These are phyloP conservation scores for Idaea dimidiata DNA, from an alignment of 2,888 invertebrate species.

Conservation along the genomic window DNA sequence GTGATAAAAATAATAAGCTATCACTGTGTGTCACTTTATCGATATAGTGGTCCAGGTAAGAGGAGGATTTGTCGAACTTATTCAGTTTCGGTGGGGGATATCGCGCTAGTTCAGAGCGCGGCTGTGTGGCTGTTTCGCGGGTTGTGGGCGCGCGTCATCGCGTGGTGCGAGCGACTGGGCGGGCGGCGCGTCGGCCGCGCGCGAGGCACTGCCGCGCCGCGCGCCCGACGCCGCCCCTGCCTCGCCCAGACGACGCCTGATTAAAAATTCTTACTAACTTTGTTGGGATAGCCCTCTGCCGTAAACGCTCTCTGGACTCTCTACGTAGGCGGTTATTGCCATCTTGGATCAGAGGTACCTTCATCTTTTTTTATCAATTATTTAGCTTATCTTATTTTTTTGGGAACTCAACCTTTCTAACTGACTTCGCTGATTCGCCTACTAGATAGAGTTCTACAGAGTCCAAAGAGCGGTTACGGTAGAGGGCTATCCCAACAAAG, in stretches of 20 bases:
- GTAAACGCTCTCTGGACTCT: constrained; percentile 48
- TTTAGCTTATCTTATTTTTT: background rate
- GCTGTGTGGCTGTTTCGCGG: constrained; percentile 43
- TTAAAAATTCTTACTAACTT: constrained; percentile 74
- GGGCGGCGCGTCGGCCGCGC: constrained; percentile 44
- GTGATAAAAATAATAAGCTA: constrained; percentile 33
- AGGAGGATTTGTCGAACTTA: constrained; percentile 80
- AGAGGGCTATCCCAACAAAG: no score
- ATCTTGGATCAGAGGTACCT: background rate
- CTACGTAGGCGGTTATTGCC: constrained; percentile 7
- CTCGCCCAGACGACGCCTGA: constrained; percentile 56
- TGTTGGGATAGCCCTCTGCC: constrained; percentile 51
- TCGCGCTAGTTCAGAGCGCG: constrained; percentile 60
- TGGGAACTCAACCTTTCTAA: no score
- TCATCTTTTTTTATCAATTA: background rate
- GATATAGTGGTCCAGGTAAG: constrained; percentile 80
- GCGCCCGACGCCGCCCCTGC: constrained; percentile 75
- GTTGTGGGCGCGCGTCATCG: constrained; percentile 41
- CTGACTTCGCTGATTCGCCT: no score
- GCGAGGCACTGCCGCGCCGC: constrained; percentile 75
- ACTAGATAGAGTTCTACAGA: no score
- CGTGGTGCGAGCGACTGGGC: constrained; percentile 36
- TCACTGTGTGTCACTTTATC: constrained; percentile 62
- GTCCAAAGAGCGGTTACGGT: no score
- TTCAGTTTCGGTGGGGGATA: constrained; percentile 73